phyloP scores from a whole-genome alignment of 1,140 invertebrate species.

The Drosophila nebulosa region DNA sequence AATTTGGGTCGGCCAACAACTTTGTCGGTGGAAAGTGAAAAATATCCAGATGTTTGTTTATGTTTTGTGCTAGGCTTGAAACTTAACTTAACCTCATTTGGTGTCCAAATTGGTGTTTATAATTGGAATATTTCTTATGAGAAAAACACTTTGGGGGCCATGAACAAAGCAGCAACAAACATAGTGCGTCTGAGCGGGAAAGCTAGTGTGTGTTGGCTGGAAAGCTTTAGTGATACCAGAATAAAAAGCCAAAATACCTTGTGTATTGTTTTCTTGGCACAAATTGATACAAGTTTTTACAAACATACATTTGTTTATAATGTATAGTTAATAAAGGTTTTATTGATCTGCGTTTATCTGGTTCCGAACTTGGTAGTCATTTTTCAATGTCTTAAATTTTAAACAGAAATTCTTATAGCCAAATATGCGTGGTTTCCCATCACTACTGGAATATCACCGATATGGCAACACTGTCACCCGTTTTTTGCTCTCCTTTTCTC shows the following conservation, averaged over 20 bases:
- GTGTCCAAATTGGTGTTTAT: conserved; percentile 51
- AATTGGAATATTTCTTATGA: conserved; percentile 60
- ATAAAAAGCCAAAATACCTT: neutral
- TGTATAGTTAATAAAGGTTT: too few relatives aligned
- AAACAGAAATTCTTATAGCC: neutral
- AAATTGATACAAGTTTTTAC: too few relatives aligned
- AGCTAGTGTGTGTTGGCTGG: conserved; percentile 20
- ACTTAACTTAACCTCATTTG: conserved; percentile 65
- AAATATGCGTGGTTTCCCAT: neutral
- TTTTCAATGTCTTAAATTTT: neutral
- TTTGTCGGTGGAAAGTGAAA: neutral
- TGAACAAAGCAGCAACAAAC: conserved; percentile 21
- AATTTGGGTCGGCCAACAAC: neutral
- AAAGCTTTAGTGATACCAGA: conserved; percentile 29
- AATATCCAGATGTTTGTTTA: conserved; percentile 49
- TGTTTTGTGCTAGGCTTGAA: conserved; percentile 55
- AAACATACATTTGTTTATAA: too few relatives aligned
- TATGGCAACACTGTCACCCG: conserved; percentile 47
- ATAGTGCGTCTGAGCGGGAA: conserved; percentile 39
- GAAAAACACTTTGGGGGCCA: conserved; percentile 44
- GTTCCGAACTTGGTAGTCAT: too few relatives aligned
- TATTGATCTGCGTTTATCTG: too few relatives aligned
- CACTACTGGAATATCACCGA: neutral
- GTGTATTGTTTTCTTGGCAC: too few relatives aligned
- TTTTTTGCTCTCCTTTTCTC: conserved; percentile 25